These are phyloP conservation scores for Archips xylosteana DNA, from an alignment of 2,888 invertebrate genomes.

Conservation along the genomic window DNA sequence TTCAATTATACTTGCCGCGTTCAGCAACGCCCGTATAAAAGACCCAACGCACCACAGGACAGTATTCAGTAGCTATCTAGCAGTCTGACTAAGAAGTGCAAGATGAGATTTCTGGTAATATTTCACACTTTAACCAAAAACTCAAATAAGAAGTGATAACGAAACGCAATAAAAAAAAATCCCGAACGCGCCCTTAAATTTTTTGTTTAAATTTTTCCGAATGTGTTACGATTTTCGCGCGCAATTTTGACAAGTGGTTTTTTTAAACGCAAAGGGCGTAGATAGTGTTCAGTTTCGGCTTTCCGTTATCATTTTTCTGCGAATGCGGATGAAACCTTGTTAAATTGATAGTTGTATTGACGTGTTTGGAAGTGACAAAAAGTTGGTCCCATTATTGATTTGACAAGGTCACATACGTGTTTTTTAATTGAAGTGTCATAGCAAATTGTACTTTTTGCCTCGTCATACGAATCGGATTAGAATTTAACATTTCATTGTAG, in stretches of 20 bases:
- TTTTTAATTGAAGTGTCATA: constrained; percentile 19
- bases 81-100: constrained; percentile 82
- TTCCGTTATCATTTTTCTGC: constrained; percentile 36
- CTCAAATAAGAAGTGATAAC: constrained; percentile 46
- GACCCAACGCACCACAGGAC: constrained; percentile 56
- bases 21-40: constrained; percentile 71
- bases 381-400: constrained; percentile 28
- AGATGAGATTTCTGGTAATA: constrained; percentile 83
- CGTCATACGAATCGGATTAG: constrained; percentile 3
- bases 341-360: constrained; percentile 10
- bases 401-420: constrained; percentile 38
- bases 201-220: background rate
- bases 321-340: constrained; percentile 42
- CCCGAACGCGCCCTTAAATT: constrained; percentile 21
- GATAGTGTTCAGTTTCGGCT: constrained; percentile 30
- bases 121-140: constrained; percentile 49
- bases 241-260: constrained; percentile 36
- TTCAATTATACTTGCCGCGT: constrained; percentile 59
- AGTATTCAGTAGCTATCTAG: constrained; percentile 83
- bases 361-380: constrained; percentile 18
- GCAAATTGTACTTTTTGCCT: constrained; percentile 15
- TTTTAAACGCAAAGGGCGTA: background rate
- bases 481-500: background rate
- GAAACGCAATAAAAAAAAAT: constrained; percentile 34
- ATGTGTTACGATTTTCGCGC: constrained; percentile 27